Evolutionary conservation across 1,140 invertebrate species (phyloP).

Genomic region (Eufriesea mexicana): DNA sequence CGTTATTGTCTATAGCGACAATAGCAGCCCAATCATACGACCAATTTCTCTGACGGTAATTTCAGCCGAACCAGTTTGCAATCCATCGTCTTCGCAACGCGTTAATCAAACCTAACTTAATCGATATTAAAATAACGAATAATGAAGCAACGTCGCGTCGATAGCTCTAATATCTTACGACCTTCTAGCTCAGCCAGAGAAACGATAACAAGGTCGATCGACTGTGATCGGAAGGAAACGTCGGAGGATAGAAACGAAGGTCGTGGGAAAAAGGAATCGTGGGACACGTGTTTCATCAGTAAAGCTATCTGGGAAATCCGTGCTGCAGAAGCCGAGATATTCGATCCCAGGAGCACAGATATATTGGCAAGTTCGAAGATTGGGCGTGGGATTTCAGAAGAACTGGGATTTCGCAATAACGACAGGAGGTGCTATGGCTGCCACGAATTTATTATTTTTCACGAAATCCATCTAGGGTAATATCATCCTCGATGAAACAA

Average conservation of each 20-base stretch:
- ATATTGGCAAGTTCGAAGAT: neutral
- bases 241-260: neutral
- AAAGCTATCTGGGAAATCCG: neutral
- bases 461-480: neutral
- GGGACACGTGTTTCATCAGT: constrained; percentile 3
- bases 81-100: neutral
- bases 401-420: neutral
- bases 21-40: neutral
- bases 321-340: neutral
- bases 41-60: neutral
- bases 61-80: neutral
- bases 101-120: too few relatives aligned
- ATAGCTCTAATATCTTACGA: too few relatives aligned
- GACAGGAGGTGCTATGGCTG: neutral
- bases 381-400: neutral
- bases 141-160: too few relatives aligned
- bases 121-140: neutral
- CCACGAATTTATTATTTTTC: neutral
- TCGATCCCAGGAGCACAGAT: neutral
- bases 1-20: neutral
- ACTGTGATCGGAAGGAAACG: neutral
- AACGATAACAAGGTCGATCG: too few relatives aligned
- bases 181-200: too few relatives aligned
- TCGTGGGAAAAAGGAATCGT: neutral
- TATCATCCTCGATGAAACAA: neutral